Evolutionary conservation across 2,113 vertebrate genomes (phyloP).

Genomic region (Oryzias woworae): DNA sequence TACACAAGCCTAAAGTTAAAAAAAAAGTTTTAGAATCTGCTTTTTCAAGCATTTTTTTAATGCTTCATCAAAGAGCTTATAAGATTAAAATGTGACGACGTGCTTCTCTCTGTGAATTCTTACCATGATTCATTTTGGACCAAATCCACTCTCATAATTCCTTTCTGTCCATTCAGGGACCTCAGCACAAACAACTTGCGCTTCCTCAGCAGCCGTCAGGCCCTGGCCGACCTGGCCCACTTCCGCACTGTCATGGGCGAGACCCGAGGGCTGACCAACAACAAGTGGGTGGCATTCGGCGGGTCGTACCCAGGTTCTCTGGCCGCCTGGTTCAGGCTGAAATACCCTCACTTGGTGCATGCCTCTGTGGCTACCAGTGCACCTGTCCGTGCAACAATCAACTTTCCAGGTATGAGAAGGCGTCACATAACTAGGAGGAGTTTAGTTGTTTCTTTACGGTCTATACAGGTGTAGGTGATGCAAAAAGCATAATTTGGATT

Average conservation of each 20-base stretch:
- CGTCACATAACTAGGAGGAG: background rate
- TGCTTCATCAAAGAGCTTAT: too few relatives aligned
- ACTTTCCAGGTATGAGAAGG: conserved; percentile 70
- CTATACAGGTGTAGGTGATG: too few relatives aligned
- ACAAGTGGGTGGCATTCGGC: conserved; percentile 66
- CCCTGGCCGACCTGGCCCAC: conserved; percentile 71
- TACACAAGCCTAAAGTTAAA: too few relatives aligned
- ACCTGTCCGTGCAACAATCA: conserved; percentile 63
- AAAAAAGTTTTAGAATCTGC: too few relatives aligned
- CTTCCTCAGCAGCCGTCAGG: conserved; percentile 74
- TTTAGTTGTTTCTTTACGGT: conserved; percentile 2
- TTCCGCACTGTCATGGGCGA: conserved; percentile 54
- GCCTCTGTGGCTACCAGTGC: conserved; percentile 68
- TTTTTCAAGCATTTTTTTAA: too few relatives aligned
- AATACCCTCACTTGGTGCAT: conserved; percentile 72
- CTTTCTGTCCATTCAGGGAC: conserved; percentile 51
- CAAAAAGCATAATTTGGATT: too few relatives aligned
- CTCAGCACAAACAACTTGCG: conserved; percentile 61
- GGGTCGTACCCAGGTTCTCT: conserved; percentile 75
- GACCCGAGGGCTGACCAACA: conserved; percentile 44
- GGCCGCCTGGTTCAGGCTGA: conserved; percentile 73
- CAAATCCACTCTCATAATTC: background rate
- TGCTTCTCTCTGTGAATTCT: background rate
- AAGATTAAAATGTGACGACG: too few relatives aligned
- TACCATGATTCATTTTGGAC: background rate